Conservation (phyloP, 2,797 vertebrate species). For the Aplochiton taeniatus region DNA sequence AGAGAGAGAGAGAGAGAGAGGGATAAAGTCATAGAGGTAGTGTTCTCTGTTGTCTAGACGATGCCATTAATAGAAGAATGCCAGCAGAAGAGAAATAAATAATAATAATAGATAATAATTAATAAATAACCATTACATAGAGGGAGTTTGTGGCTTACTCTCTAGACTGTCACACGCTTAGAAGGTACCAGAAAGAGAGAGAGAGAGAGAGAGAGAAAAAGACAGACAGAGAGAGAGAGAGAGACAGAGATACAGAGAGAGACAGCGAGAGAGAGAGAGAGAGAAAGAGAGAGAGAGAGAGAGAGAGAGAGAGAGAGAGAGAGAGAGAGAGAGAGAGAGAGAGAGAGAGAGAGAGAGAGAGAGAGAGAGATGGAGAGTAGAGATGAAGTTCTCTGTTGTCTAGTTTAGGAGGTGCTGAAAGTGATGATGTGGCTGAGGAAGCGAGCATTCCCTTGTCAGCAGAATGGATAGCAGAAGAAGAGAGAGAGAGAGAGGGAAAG, state of each 20-base stretch:
- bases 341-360: background rate
- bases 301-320: background rate
- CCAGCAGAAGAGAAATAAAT: no score
- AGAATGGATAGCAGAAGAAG: background rate
- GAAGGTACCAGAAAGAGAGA: constrained; percentile 13
- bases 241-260: background rate
- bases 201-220: constrained; percentile 5
- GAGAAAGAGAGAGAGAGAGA: background rate
- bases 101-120: no score
- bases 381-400: no score
- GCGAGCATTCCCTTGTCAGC: no score
- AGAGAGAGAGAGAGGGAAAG: background rate
- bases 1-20: constrained; percentile 24
- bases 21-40: background rate
- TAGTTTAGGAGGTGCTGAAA: no score
- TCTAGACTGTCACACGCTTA: no score
- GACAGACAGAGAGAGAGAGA: background rate
- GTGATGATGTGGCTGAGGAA: no score
- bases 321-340: background rate
- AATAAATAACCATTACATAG: no score
- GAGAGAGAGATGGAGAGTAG: no score
- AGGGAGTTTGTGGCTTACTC: no score
- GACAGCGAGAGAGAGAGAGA: background rate
- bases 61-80: no score
- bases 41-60: no score